Evolutionary conservation across 2,113 vertebrate genomes (phyloP).

Genomic region (Syrmaticus mikado): DNA sequence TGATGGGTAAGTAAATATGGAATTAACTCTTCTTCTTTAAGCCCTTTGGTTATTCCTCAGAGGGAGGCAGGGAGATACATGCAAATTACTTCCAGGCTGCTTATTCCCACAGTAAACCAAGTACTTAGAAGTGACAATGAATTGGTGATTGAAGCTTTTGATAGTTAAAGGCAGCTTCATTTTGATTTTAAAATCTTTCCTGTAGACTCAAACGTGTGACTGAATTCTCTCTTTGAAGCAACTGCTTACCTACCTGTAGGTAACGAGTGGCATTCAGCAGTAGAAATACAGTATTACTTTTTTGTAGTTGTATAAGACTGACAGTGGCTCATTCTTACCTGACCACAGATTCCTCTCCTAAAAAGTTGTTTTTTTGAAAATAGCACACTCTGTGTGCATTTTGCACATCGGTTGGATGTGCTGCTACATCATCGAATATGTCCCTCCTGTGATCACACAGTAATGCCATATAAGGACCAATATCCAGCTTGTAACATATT

Average conservation of each 20-base stretch:
- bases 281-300: neutral
- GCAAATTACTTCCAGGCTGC: neutral
- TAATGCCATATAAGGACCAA: neutral
- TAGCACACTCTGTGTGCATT: neutral
- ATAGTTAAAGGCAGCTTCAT: neutral
- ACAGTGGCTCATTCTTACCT: neutral
- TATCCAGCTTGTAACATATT: neutral
- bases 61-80: neutral
- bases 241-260: neutral
- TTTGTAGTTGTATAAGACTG: neutral
- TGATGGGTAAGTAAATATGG: neutral
- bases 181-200: conserved; percentile 24
- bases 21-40: neutral
- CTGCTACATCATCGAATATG: neutral
- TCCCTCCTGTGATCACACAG: neutral
- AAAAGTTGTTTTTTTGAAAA: neutral
- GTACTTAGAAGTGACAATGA: neutral
- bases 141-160: neutral
- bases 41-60: neutral
- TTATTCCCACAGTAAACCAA: neutral
- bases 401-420: neutral
- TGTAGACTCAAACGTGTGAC: neutral
- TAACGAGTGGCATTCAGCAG: neutral
- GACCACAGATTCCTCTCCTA: neutral
- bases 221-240: conserved; percentile 34